phyloP scores from a whole-genome alignment of 2,888 invertebrate genomes.

The Meliscaeva auricollis region DNA sequence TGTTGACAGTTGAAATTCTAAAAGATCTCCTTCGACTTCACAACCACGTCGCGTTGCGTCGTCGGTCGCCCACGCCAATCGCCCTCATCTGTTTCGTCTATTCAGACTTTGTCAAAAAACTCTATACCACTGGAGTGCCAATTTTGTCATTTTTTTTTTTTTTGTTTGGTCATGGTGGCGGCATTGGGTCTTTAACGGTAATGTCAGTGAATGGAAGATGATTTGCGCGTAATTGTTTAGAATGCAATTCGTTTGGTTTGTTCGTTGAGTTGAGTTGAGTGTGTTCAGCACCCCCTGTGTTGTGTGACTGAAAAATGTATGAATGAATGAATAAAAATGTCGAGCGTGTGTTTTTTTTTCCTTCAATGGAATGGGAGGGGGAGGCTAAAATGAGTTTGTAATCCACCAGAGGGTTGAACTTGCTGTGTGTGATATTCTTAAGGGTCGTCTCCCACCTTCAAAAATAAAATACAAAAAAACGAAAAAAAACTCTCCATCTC shows the following conservation, averaged over 20 bases:
- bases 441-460: constrained; percentile 8
- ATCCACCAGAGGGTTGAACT: constrained; percentile 50
- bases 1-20: constrained; percentile 69
- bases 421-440: constrained; percentile 34
- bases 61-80: constrained; percentile 36
- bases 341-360: no score
- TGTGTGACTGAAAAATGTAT: constrained; percentile 6
- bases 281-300: constrained; percentile 30
- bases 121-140: constrained; percentile 1
- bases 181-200: constrained; percentile 55
- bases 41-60: constrained; percentile 3
- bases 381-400: constrained; percentile 23
- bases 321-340: constrained; percentile 27
- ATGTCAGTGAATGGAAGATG: constrained; percentile 69
- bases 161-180: constrained; percentile 27
- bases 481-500: constrained; percentile 8
- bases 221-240: constrained; percentile 76
- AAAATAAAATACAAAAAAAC: no score
- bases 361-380: neutral
- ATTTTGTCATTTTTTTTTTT: constrained; percentile 9
- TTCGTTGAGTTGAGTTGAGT: constrained; percentile 39
- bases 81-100: constrained; percentile 25
- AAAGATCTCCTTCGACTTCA: constrained; percentile 18
- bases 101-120: constrained; percentile 41
- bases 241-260: constrained; percentile 72